Percentiles rank a stretch among this genome's conserved stretches.
Conservation (phyloP, 2,888 invertebrate species). For the Resseliella maxima region DNA sequence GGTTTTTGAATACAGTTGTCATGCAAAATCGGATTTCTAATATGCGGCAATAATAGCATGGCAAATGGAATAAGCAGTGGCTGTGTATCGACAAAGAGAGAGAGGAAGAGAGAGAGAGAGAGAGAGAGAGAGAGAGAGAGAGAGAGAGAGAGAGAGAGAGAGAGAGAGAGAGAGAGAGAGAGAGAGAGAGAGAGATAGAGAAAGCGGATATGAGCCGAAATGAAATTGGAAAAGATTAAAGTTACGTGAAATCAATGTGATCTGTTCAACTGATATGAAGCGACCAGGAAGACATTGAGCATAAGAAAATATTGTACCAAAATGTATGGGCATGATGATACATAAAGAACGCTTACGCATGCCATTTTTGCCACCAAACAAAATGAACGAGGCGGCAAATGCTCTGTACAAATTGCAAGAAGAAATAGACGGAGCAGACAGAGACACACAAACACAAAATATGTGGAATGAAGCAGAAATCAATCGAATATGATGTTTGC, state of each 20-base stretch:
- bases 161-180: background rate
- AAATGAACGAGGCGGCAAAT: constrained; percentile 7
- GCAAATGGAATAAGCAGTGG: background rate
- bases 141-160: background rate
- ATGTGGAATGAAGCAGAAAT: constrained; percentile 1
- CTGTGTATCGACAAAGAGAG: background rate
- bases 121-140: too few species aligned
- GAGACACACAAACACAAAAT: background rate
- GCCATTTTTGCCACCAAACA: constrained; percentile 27
- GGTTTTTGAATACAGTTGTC: constrained; percentile 3
- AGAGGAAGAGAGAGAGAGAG: too few species aligned
- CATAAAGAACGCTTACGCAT: constrained; percentile 26
- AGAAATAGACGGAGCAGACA: background rate
- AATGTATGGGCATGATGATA: background rate
- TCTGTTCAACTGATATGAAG: background rate
- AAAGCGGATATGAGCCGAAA: background rate
- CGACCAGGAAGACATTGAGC: background rate
- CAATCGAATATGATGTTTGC: constrained; percentile 42
- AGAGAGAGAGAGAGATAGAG: too few species aligned
- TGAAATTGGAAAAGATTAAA: constrained; percentile 50
- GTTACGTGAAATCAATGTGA: constrained; percentile 43
- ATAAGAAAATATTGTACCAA: constrained; percentile 11
- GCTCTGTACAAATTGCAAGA: background rate
- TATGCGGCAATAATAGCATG: background rate
- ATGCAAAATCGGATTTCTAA: background rate